Percentiles rank a stretch among this genome's conserved stretches.
Evolutionary conservation across 2,797 vertebrate genomes (phyloP).

Genomic region (Liparis tanakae): DNA sequence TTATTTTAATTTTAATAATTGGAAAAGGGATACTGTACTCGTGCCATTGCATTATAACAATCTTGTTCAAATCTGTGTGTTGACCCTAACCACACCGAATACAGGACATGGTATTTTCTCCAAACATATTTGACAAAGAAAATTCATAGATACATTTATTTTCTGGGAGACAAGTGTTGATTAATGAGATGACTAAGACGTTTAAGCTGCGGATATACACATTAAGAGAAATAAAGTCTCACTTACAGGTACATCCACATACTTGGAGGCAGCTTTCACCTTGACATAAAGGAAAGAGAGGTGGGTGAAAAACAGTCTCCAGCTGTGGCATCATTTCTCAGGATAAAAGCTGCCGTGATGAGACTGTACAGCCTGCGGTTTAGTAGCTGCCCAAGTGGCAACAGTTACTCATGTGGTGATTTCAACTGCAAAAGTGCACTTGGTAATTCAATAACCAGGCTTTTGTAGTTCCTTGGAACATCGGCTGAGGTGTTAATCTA

Average conservation of each 20-base stretch:
- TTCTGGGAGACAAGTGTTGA: background rate
- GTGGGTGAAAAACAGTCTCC: constrained; percentile 40
- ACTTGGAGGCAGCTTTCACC: constrained; percentile 99
- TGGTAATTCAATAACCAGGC: constrained; percentile 39
- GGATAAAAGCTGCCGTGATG: constrained; percentile 28
- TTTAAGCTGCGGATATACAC: background rate
- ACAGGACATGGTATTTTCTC: background rate
- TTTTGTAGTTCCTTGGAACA: constrained; percentile 16
- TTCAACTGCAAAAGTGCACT: constrained; percentile 49
- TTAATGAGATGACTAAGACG: background rate
- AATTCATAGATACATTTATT: background rate
- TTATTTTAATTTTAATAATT: too few relatives aligned
- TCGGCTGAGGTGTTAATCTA: constrained; percentile 46
- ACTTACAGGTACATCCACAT: constrained; percentile 99
- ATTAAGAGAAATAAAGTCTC: constrained; percentile 48
- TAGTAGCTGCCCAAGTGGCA: constrained; percentile 17
- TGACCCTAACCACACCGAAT: background rate
- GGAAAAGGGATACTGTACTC: too few relatives aligned
- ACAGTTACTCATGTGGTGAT: constrained; percentile 12
- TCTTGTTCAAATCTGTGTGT: background rate
- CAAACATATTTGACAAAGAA: background rate
- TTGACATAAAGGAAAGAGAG: constrained; percentile 78
- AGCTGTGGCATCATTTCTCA: constrained; percentile 33
- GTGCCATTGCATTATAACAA: background rate
- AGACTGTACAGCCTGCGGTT: constrained; percentile 18